Evolutionary conservation across 2,888 invertebrate genomes (phyloP).

Genomic region (Athalia circularis): DNA sequence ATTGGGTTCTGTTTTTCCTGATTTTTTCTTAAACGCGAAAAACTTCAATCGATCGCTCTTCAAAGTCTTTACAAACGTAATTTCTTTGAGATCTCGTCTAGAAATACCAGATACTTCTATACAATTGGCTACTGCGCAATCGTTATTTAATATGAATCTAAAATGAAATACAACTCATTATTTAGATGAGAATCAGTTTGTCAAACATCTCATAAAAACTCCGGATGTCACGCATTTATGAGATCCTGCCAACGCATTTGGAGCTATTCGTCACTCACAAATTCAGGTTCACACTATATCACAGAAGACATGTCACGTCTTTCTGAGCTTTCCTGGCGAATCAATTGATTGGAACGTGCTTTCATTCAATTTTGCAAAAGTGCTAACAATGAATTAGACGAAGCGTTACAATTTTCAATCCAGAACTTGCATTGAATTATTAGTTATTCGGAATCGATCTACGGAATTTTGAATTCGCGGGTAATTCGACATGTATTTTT

Average conservation of each 20-base stretch:
- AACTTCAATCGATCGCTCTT: conserved; percentile 8
- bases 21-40: conserved; percentile 13
- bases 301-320: too few relatives aligned
- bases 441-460: neutral
- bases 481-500: neutral
- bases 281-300: too few relatives aligned
- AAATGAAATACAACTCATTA: neutral
- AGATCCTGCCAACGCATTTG: too few relatives aligned
- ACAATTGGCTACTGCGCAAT: conserved; percentile 1
- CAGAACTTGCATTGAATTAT: neutral
- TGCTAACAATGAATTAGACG: too few relatives aligned
- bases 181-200: too few relatives aligned
- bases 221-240: too few relatives aligned
- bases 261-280: too few relatives aligned
- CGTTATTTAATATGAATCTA: neutral
- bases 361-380: too few relatives aligned
- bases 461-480: neutral
- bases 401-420: too few relatives aligned
- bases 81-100: neutral
- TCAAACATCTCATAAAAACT: too few relatives aligned
- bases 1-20: conserved; percentile 35
- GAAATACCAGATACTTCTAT: neutral
- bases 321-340: too few relatives aligned
- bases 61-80: neutral
- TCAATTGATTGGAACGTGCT: too few relatives aligned